These are phyloP conservation scores for Fundulus diaphanus DNA, from an alignment of 2,797 vertebrate species.

Conservation along the genomic window DNA sequence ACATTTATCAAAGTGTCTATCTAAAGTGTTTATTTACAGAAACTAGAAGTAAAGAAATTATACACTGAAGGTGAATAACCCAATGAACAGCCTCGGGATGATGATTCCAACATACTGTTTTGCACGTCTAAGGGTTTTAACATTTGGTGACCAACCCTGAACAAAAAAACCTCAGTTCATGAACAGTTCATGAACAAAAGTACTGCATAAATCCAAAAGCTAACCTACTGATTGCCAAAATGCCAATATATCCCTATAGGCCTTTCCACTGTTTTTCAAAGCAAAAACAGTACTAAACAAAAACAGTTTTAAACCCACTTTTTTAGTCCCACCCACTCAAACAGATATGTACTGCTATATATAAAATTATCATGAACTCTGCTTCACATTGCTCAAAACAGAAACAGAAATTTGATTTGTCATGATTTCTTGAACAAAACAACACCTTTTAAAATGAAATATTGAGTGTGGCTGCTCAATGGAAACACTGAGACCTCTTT, in stretches of 20 bases:
- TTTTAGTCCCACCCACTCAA: neutral
- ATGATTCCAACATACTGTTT: constrained; percentile 1
- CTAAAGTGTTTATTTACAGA: constrained; percentile 6
- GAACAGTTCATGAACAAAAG: neutral
- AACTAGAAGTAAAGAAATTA: neutral
- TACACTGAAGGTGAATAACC: too few species aligned
- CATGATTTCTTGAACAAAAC: neutral
- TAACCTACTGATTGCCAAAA: neutral
- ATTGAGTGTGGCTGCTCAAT: neutral
- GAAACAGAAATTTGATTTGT: neutral
- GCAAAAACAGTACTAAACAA: neutral
- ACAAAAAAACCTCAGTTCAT: neutral
- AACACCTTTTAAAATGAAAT: neutral
- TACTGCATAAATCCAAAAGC: neutral
- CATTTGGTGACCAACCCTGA: neutral
- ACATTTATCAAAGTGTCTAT: neutral
- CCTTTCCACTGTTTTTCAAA: neutral
- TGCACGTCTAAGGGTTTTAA: neutral
- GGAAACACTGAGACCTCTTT: neutral
- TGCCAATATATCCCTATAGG: neutral
- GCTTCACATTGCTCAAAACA: neutral
- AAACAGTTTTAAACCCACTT: neutral
- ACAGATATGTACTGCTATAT: neutral
- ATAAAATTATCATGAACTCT: neutral
- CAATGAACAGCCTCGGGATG: neutral